Evolutionary conservation across 2,113 vertebrate species (phyloP).

Genomic region (Epinephelus fuscoguttatus): DNA sequence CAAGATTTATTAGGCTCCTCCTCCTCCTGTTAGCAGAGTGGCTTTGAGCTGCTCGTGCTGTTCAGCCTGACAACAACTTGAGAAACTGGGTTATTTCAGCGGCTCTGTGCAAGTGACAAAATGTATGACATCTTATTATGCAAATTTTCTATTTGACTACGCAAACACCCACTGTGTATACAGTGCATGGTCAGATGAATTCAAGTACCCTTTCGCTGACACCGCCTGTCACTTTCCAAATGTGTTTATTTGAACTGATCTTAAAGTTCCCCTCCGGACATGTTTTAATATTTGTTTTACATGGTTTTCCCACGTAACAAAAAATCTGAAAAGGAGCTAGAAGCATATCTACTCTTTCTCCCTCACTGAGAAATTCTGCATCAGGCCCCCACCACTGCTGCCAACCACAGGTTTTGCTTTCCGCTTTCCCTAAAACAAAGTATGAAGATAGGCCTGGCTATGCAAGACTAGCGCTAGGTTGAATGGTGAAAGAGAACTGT

Average conservation of each 20-base stretch:
- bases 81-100: slow-evolving; percentile 14
- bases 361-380: too few species aligned
- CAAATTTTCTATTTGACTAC: slow-evolving; percentile 8
- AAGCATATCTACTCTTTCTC: too few species aligned
- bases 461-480: too few species aligned
- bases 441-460: too few species aligned
- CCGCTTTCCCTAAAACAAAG: too few species aligned
- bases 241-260: neutral
- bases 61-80: neutral
- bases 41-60: slow-evolving; percentile 21
- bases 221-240: neutral
- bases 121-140: slow-evolving; percentile 16
- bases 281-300: too few species aligned
- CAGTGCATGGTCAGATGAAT: neutral
- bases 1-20: slow-evolving; percentile 24
- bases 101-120: slow-evolving; percentile 10
- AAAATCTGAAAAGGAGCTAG: too few species aligned
- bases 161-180: neutral
- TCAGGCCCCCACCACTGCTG: too few species aligned
- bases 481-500: too few species aligned
- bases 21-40: slow-evolving; percentile 23
- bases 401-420: too few species aligned
- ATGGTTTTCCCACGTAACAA: too few species aligned
- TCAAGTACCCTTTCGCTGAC: too few species aligned
- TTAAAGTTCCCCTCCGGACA: neutral